phyloP scores from a whole-genome alignment of 2,888 invertebrate genomes.

The Phengaris arion region DNA sequence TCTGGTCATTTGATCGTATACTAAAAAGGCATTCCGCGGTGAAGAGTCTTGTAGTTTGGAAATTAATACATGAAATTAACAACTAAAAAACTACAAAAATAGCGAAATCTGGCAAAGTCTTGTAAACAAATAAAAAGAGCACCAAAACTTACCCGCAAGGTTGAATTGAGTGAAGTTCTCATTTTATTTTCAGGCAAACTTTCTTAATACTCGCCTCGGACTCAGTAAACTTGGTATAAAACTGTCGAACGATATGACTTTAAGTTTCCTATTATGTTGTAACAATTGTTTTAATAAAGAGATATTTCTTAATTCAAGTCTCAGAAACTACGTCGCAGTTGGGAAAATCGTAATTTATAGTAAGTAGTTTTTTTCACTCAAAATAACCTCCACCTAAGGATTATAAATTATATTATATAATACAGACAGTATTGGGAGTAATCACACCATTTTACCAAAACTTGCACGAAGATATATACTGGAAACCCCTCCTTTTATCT shows the following conservation, averaged over 20 bases:
- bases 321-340: too few species aligned
- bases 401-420: too few species aligned
- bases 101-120: background rate
- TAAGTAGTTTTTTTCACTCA: too few species aligned
- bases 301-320: background rate
- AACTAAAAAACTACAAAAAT: background rate
- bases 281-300: slow-evolving; percentile 16
- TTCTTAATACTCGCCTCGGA: slow-evolving; percentile 29
- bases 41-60: too few species aligned
- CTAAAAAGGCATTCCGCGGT: too few species aligned
- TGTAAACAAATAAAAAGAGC: slow-evolving; percentile 24
- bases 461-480: too few species aligned
- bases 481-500: too few species aligned
- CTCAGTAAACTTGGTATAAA: slow-evolving; percentile 18
- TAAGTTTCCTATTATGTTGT: slow-evolving; percentile 24
- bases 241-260: slow-evolving; percentile 27
- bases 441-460: too few species aligned
- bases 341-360: too few species aligned
- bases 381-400: too few species aligned
- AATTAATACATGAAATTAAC: background rate
- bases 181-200: slow-evolving; percentile 30
- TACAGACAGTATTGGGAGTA: too few species aligned
- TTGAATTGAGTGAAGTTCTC: slow-evolving; percentile 22
- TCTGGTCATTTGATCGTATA: too few species aligned
- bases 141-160: slow-evolving; percentile 19